phyloP scores from a whole-genome alignment of 2,113 vertebrate species.

The Panthera leo region DNA sequence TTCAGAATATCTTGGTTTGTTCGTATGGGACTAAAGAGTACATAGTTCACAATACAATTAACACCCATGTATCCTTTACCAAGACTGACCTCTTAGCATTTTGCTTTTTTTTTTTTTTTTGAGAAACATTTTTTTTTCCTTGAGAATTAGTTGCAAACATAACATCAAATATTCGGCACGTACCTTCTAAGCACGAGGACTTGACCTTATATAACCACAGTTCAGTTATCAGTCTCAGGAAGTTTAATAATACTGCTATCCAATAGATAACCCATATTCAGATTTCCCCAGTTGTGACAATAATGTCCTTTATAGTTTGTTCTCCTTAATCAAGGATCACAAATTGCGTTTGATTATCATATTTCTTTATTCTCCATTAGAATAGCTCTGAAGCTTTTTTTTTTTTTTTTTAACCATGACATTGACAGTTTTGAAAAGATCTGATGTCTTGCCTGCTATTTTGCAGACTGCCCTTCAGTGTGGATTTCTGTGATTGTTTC shows the following conservation, averaged over 20 bases:
- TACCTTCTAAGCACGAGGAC: not conserved
- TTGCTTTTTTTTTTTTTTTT: not conserved
- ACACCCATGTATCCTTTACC: not conserved
- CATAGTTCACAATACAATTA: not conserved
- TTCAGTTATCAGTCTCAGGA: not conserved
- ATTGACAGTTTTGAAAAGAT: not conserved
- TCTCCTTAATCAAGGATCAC: not conserved
- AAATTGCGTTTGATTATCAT: not conserved
- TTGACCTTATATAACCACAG: not conserved
- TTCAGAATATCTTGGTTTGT: not conserved
- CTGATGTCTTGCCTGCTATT: not conserved
- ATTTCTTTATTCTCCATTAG: not conserved
- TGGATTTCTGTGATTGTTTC: not conserved
- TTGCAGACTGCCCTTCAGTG: not conserved
- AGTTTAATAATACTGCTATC: not conserved
- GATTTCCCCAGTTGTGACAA: not conserved
- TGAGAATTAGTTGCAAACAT: not conserved
- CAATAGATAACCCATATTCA: not conserved
- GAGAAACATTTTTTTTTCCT: not conserved
- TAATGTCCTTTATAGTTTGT: not conserved
- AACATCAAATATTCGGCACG: not conserved
- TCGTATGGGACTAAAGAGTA: not conserved
- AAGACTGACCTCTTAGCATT: not conserved
- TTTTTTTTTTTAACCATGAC: too few species aligned
- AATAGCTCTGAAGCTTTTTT: not conserved